Base-by-base conservation (phyloP, 1,140 invertebrate genomes). In the Meloidogyne floridensis region DNA sequence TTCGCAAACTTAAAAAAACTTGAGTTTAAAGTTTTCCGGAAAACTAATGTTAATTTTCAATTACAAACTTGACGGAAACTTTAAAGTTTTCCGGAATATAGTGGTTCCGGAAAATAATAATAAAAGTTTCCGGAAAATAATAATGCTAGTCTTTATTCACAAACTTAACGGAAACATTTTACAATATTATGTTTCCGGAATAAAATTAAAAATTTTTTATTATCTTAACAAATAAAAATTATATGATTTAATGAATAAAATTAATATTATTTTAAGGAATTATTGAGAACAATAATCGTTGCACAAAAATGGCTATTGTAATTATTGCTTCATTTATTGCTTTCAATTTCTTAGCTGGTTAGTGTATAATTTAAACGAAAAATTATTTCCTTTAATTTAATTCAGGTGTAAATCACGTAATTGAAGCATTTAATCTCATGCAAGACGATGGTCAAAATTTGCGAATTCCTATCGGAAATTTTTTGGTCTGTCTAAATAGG, bases 281-380 rank as follows among this genome's bases (percentile, higher is more conserved):
- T n/a, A 15, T 65, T 10, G 77, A 73, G 10, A 18, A 72, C n/a
- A 59, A 78, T 70, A 82, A 72, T 83, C 88, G 88, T 74, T 90
- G 88, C 80, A 89, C 88, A 11, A 85, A 90, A 51, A 89, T 89
- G 88, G 88, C 88, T 7, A 47, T 90, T 3, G 85, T 88, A 43
- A 89, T 86, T 74, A 71, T 90, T 32, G 69, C 81, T 11, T 87
- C 88, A 18, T 89, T 89, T 75, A 80, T 89, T 53, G 9, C 89
- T 0, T 89, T 88, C 83, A 90, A 89, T 81, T 80, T 83, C n/a
- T 77, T 90, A 7, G 87, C 88, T n/a, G 88, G 89, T 20, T 47
- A 86, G 7, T 88, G 7, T 47, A 0, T 87, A 72, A 88, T 87
- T 53, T 59, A 56, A 43, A 42, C 10, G 7, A 32, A 80, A 59